Evolutionary conservation across 2,113 vertebrate genomes (phyloP), one percentile per base, ranked within the genome.

Genomic region (Heterotilapia buettikoferi): DNA sequence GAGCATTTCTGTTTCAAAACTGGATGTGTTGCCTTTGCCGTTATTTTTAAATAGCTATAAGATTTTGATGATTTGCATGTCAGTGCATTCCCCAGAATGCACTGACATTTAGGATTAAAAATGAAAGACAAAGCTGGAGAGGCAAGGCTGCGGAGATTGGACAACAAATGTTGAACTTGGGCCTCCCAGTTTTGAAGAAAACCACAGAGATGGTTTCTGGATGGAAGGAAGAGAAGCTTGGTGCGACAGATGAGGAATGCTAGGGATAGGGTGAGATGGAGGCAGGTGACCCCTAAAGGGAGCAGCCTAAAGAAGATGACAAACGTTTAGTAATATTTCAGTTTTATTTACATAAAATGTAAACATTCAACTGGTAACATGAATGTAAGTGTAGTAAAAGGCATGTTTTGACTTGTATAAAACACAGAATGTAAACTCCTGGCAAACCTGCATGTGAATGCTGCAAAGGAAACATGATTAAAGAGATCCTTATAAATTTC

Each of bases 331-430:
- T 84, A 93, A 94, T 66, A 91, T 79, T 88, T 85, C 80, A 1
- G 8, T 96, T 95, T 68, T 96, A 95, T 95, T 96, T 95, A 93
- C 92, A 94, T 94, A 88, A 94, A 84, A 93, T 95, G 93, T 95
- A 96, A 95, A 96, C 95, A 96, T 95, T 96, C 92, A 94, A 94
- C 92, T 96, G 92, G 93, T 86, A 57, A 92, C 91, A 93, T 94
- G 90, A 94, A 93, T 93, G 82, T 92, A 92, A 85, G 59, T 88
- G 86, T 93, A 92, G 93, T 94, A 95, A 97, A 96, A 96, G 95
- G 94, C 95, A 94, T 93, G 92, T 94, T 88, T 88, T 87, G 76
- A 94, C 91, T 91, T 54, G 93, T 97, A 96, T 91, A 97, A 97
- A 96, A 96, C 90, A 92, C 88, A 61, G 80, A 89, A 90, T 93